Conservation (phyloP, 1,140 invertebrate genomes). For the Drosophila jambulina region DNA sequence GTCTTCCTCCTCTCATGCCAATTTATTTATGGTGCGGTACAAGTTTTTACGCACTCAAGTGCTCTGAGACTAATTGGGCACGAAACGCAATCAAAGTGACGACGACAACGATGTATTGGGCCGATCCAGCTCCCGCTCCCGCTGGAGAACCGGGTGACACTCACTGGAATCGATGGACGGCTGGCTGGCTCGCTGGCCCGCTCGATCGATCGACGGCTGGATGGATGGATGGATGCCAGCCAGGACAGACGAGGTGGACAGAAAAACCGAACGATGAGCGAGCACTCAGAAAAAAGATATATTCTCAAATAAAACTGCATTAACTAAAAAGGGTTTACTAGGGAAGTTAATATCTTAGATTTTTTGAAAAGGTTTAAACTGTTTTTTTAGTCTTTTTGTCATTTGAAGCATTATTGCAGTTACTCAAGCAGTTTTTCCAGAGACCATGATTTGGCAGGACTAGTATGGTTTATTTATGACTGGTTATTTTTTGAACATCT, state of each 20-base stretch:
- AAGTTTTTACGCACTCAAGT: conserved; percentile 84
- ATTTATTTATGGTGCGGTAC: conserved; percentile 84
- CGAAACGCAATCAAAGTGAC: conserved; percentile 84
- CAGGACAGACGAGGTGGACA: conserved; percentile 23
- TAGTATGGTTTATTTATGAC: not conserved
- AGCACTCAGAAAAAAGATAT: conserved; percentile 18
- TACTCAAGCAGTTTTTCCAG: not conserved
- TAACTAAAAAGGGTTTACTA: not conserved
- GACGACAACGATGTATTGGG: conserved; percentile 69
- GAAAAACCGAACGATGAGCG: conserved; percentile 13
- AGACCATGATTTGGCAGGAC: not conserved
- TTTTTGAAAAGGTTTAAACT: not conserved
- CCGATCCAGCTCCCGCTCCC: conserved; percentile 8
- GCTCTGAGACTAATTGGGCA: conserved; percentile 84
- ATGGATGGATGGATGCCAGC: conserved; percentile 39
- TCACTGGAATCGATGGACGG: conserved; percentile 38
- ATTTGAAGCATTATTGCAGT: not conserved
- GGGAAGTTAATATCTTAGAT: not conserved
- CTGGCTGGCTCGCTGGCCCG: conserved; percentile 11
- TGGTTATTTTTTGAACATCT: not conserved
- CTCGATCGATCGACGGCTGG: conserved; percentile 32
- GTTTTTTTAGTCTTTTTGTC: not conserved
- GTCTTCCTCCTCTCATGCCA: conserved; percentile 81
- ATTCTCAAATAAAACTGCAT: not conserved
- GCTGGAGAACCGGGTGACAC: conserved; percentile 47